Evolutionary conservation across 2,888 invertebrate species (phyloP).

Genomic region (Protophormia terraenovae): DNA sequence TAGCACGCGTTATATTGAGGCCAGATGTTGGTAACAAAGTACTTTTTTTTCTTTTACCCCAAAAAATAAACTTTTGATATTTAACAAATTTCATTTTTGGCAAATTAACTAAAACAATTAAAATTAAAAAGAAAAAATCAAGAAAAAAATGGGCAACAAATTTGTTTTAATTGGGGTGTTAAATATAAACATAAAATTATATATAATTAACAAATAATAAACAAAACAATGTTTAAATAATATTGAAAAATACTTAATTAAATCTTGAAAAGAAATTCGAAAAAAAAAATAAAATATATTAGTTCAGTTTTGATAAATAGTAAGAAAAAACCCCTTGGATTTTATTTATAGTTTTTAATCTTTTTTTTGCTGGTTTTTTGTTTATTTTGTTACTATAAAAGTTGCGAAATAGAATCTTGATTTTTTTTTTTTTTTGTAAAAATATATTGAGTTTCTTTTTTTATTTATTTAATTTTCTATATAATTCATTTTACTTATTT

Average conservation of each 20-base stretch:
- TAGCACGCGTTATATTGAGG: conserved; percentile 51
- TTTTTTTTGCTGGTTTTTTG: conserved; percentile 1
- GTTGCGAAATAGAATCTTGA: conserved; percentile 43
- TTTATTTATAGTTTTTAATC: conserved; percentile 53
- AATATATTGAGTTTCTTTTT: conserved; percentile 44
- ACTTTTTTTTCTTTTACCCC: not conserved
- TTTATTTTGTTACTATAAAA: conserved; percentile 12
- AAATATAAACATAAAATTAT: conserved; percentile 52
- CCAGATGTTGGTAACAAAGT: conserved; percentile 9
- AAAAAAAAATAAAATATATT: not conserved
- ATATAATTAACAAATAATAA: conserved; percentile 36
- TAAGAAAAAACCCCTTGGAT: conserved; percentile 31
- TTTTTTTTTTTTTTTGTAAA: conserved; percentile 1
- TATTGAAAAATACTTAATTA: conserved; percentile 4
- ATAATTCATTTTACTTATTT: conserved; percentile 13
- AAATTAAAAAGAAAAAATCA: not conserved
- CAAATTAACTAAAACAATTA: conserved; percentile 30
- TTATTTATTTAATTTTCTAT: conserved; percentile 44
- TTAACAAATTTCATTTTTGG: not conserved
- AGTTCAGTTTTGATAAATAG: conserved; percentile 36
- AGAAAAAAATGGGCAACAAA: conserved; percentile 10
- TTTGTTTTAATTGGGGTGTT: conserved; percentile 24
- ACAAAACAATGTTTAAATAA: conserved; percentile 26
- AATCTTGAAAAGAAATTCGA: conserved; percentile 41
- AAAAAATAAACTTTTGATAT: not conserved